Percentiles rank a stretch among this genome's conserved stretches.
Conservation (phyloP, 2,888 invertebrate genomes). For the Pseudoips prasinana region DNA sequence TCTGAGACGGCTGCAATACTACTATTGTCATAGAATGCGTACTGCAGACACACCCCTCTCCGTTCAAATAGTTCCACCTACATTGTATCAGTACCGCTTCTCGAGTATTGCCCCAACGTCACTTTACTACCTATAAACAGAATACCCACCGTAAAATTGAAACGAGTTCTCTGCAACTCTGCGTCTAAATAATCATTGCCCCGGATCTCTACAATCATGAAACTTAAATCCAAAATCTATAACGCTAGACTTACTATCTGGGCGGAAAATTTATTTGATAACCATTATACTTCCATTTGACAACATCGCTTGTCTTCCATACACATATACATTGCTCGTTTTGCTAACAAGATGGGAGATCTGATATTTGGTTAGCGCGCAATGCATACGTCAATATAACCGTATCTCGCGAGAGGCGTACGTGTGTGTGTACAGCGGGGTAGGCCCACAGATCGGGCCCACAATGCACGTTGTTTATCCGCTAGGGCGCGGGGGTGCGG, state of each 20-base stretch:
- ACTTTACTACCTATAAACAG: background rate
- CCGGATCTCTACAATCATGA: conserved; percentile 51
- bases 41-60: conserved; percentile 26
- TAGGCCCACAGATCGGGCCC: conserved; percentile 72
- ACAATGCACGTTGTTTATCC: conserved; percentile 82
- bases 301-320: conserved; percentile 21
- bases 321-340: conserved; percentile 32
- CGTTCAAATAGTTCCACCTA: too few species aligned
- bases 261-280: conserved; percentile 65
- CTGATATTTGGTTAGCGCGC: conserved; percentile 13
- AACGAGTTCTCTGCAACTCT: too few species aligned
- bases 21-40: too few species aligned
- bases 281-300: conserved; percentile 43
- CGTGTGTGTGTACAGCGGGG: conserved; percentile 53
- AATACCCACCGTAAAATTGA: too few species aligned
- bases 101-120: too few species aligned
- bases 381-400: conserved; percentile 28
- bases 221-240: conserved; percentile 73
- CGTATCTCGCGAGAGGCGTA: conserved; percentile 42
- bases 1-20: too few species aligned
- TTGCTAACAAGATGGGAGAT: background rate
- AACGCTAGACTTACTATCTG: conserved; percentile 65
- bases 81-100: too few species aligned
- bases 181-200: conserved; percentile 37
- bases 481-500: conserved; percentile 58